A percentile compares a stretch with the other conserved stretches of the same genome.
These are phyloP conservation scores for Arbacia lixula DNA, from an alignment of 53 echinoderm and acorn worm species.

Conservation along the genomic window DNA sequence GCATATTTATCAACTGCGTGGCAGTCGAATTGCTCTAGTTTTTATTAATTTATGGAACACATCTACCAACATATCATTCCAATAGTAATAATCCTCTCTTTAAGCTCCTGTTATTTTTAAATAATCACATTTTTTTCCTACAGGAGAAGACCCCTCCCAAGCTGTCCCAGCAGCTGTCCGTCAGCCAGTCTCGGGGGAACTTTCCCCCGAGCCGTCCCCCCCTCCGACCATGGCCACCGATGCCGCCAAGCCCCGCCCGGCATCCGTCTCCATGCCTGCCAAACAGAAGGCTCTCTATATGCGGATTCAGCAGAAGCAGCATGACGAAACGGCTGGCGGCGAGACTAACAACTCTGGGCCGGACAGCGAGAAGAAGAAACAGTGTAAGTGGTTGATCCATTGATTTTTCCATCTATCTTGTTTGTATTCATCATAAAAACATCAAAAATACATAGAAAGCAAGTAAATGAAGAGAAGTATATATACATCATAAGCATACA, in stretches of 20 bases:
- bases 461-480: too few relatives aligned
- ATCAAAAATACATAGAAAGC: too few relatives aligned
- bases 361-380: slow-evolving; percentile 10
- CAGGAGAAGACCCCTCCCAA: background rate
- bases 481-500: too few relatives aligned
- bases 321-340: slow-evolving; percentile 44
- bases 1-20: too few relatives aligned
- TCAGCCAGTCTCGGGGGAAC: background rate
- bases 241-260: slow-evolving; percentile 18
- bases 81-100: too few relatives aligned
- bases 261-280: slow-evolving; percentile 67
- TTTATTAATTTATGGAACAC: too few relatives aligned
- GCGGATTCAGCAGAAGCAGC: slow-evolving; percentile 96
- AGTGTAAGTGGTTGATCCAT: slow-evolving; percentile 16
- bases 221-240: background rate
- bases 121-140: too few relatives aligned
- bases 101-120: too few relatives aligned
- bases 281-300: slow-evolving; percentile 94
- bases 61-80: too few relatives aligned
- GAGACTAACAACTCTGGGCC: slow-evolving; percentile 52
- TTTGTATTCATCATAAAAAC: too few relatives aligned
- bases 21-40: too few relatives aligned
- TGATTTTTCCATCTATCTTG: too few relatives aligned
- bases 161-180: background rate
- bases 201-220: slow-evolving; percentile 4